Evolutionary conservation across 2,797 vertebrate genomes (phyloP).

Genomic region (Enteromius argenteus): DNA sequence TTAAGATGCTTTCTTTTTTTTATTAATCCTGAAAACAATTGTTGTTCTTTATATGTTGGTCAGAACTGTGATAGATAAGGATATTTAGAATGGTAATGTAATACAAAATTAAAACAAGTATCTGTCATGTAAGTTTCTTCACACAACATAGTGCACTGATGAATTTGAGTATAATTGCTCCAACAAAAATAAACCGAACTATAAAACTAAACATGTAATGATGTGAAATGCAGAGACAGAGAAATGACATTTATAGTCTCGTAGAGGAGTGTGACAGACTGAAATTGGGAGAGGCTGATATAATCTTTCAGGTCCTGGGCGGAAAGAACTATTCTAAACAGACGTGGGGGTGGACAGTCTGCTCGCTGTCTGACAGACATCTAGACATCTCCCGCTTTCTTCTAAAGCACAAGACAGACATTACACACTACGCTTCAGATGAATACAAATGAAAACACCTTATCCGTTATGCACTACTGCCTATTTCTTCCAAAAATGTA

Average conservation of each 20-base stretch:
- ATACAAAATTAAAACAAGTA: not conserved
- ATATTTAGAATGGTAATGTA: not conserved
- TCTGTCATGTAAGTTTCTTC: not conserved
- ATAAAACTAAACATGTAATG: not conserved
- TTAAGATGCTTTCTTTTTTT: not conserved
- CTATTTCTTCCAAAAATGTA: not conserved
- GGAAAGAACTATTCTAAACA: slow-evolving; percentile 51
- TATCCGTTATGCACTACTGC: not conserved
- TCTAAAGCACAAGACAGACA: slow-evolving; percentile 11
- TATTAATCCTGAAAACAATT: not conserved
- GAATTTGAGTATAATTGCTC: not conserved
- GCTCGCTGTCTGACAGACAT: slow-evolving; percentile 40
- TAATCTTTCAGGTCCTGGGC: slow-evolving; percentile 42
- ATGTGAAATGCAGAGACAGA: slow-evolving; percentile 10
- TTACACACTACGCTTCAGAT: not conserved
- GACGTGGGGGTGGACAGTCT: slow-evolving; percentile 69
- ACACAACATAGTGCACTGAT: not conserved
- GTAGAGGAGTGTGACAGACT: slow-evolving; percentile 39
- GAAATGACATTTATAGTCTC: slow-evolving; percentile 33
- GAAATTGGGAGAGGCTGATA: slow-evolving; percentile 50
- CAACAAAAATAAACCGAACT: slow-evolving; percentile 8
- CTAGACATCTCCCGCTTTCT: slow-evolving; percentile 19
- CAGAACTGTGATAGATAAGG: not conserved
- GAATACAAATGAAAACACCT: slow-evolving; percentile 31
- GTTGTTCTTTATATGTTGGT: not conserved